Evolutionary conservation across 2,797 vertebrate genomes (phyloP).

Genomic region (Clarias laeviceps): DNA sequence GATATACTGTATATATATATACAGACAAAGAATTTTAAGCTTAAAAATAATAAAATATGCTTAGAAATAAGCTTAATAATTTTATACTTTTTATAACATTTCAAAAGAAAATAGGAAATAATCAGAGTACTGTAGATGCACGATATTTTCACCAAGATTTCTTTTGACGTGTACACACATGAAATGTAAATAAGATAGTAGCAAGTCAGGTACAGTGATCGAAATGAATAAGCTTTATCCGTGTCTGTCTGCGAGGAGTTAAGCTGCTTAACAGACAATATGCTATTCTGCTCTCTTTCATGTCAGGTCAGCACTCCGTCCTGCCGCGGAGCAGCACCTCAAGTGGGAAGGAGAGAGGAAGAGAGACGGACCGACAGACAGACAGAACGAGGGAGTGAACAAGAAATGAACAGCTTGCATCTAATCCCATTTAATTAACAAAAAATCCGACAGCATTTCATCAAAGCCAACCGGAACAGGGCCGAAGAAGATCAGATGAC

Average conservation of each 20-base stretch:
- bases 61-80: no score
- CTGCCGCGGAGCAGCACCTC: slow-evolving; percentile 14
- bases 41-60: no score
- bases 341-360: slow-evolving; percentile 31
- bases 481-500: slow-evolving; percentile 51
- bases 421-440: slow-evolving; percentile 70
- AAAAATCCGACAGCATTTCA: slow-evolving; percentile 59
- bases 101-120: no score
- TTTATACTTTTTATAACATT: no score
- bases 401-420: slow-evolving; percentile 48
- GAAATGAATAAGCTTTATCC: slow-evolving; percentile 23
- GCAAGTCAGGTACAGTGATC: not conserved
- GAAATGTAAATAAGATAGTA: no score
- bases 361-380: slow-evolving; percentile 9
- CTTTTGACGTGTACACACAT: no score
- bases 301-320: slow-evolving; percentile 26
- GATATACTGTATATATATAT: no score
- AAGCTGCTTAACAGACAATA: slow-evolving; percentile 33
- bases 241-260: slow-evolving; percentile 14
- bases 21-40: no score
- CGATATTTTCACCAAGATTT: no score
- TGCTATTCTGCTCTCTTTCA: slow-evolving; percentile 25
- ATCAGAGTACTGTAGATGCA: no score
- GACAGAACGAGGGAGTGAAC: not conserved
- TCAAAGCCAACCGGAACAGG: slow-evolving; percentile 48